Evolutionary conservation across 2,797 vertebrate genomes (phyloP).

Genomic region (Poeciliopsis presidionis): DNA sequence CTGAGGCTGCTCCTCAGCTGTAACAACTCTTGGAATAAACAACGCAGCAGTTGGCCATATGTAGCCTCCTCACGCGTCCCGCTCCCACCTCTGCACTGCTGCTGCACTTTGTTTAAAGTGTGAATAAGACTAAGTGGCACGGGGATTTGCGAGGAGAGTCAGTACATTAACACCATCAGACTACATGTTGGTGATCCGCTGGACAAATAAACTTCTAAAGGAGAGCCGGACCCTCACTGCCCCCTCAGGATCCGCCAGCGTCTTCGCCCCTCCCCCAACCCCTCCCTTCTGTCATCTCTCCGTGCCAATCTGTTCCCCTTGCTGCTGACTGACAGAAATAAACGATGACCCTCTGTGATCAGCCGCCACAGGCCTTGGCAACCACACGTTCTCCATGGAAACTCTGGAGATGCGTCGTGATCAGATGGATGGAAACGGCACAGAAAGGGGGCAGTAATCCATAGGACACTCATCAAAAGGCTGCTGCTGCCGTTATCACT

Average conservation of each 20-base stretch:
- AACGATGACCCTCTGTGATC: slow-evolving; percentile 80
- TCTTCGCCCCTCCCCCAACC: slow-evolving; percentile 8
- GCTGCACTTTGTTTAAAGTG: slow-evolving; percentile 62
- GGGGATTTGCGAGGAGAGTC: slow-evolving; percentile 46
- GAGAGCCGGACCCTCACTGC: slow-evolving; percentile 27
- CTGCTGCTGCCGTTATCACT: slow-evolving; percentile 48
- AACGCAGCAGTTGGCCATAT: slow-evolving; percentile 61
- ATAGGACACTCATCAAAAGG: slow-evolving; percentile 56
- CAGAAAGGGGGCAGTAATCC: slow-evolving; percentile 46
- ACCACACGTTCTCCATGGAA: slow-evolving; percentile 79
- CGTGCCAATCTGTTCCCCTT: slow-evolving; percentile 30
- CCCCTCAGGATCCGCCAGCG: slow-evolving; percentile 25
- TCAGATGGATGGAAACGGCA: slow-evolving; percentile 54
- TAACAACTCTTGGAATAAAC: slow-evolving; percentile 75
- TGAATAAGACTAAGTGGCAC: slow-evolving; percentile 56
- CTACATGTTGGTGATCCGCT: slow-evolving; percentile 53
- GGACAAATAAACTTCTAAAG: slow-evolving; percentile 66
- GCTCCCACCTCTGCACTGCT: slow-evolving; percentile 21
- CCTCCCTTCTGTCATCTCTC: slow-evolving; percentile 4
- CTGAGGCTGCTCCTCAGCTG: slow-evolving; percentile 69
- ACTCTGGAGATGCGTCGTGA: slow-evolving; percentile 58
- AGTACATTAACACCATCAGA: slow-evolving; percentile 64
- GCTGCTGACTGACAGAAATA: slow-evolving; percentile 75
- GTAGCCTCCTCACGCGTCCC: slow-evolving; percentile 48
- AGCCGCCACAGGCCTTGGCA: slow-evolving; percentile 75